Evolutionary conservation across 1,140 invertebrate species (phyloP).

Genomic region (Agrypnia vestita): DNA sequence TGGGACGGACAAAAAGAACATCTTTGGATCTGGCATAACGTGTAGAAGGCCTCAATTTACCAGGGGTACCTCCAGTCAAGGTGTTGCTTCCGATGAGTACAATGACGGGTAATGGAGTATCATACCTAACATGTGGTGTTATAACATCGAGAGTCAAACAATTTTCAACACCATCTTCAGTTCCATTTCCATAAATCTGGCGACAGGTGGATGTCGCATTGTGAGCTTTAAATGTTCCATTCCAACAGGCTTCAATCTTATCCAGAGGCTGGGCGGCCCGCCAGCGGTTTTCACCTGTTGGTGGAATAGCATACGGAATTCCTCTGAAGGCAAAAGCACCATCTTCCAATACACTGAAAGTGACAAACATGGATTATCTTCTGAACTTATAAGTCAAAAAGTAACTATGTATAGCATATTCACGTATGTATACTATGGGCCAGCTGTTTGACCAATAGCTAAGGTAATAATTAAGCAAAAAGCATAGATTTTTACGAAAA

Average conservation of each 20-base stretch:
- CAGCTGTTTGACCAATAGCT: no score
- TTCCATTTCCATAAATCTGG: conserved; percentile 79
- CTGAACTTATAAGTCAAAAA: conserved; percentile 7
- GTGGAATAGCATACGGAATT: conserved; percentile 89
- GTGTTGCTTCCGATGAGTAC: conserved; percentile 86
- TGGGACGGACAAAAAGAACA: conserved; percentile 88
- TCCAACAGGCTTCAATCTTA: conserved; percentile 85
- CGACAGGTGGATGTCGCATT: conserved; percentile 78
- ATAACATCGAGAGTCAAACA: conserved; percentile 87
- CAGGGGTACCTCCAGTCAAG: conserved; percentile 82
- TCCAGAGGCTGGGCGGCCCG: conserved; percentile 79
- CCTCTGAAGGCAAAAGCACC: conserved; percentile 86
- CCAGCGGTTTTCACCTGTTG: conserved; percentile 81
- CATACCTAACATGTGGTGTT: conserved; percentile 82
- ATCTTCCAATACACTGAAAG: conserved; percentile 79
- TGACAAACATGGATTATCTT: conserved; percentile 45
- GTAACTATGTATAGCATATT: conserved; percentile 7
- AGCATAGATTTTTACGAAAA: no score
- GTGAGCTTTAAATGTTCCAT: conserved; percentile 81
- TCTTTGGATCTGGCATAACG: conserved; percentile 81
- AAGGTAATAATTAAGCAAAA: no score
- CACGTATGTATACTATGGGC: no score
- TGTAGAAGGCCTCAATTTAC: conserved; percentile 77
- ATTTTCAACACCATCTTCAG: conserved; percentile 81
- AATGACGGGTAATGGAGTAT: conserved; percentile 84